A percentile compares a stretch with the other conserved stretches of the same genome.
Conservation (phyloP, 1,140 invertebrate genomes). For the Ephestia elutella region DNA sequence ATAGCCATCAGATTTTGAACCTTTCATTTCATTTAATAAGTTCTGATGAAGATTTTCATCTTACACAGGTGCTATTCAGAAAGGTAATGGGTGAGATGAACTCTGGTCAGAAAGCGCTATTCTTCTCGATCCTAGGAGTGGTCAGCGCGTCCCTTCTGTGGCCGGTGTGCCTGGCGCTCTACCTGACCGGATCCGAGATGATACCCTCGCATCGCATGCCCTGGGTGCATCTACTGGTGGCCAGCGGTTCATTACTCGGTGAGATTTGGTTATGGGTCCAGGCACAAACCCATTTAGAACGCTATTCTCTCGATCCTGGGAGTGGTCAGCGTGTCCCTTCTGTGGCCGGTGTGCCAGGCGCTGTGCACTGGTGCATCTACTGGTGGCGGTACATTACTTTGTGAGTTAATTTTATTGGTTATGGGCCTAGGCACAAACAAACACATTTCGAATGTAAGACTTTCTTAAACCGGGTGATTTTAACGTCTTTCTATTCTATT, state of each 20-base stretch:
- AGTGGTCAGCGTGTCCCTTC: conserved; percentile 85
- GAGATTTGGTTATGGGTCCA: too few species aligned
- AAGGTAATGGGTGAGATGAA: conserved; percentile 93
- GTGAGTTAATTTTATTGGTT: too few species aligned
- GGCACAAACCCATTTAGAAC: too few species aligned
- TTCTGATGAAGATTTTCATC: too few species aligned
- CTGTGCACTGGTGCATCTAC: conserved; percentile 87
- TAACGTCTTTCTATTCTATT: too few species aligned
- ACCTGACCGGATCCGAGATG: conserved; percentile 88
- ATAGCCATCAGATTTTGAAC: too few species aligned
- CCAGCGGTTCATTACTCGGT: conserved; percentile 86
- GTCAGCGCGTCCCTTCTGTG: conserved; percentile 89
- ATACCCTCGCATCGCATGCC: conserved; percentile 85
- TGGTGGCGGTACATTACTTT: conserved; percentile 83
- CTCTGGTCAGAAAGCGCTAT: conserved; percentile 89
- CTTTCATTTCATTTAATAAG: too few species aligned
- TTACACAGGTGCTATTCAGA: conserved; percentile 86
- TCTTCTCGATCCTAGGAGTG: conserved; percentile 90
- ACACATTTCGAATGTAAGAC: too few species aligned
- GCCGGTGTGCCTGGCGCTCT: conserved; percentile 88
- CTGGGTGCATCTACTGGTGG: conserved; percentile 85
- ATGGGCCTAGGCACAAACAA: too few species aligned
- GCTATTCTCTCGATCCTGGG: conserved; percentile 90
- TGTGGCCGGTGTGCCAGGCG: conserved; percentile 90
- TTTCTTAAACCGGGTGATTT: too few species aligned